These are phyloP conservation scores for Ctenosaura bakeri DNA, from an alignment of 2,797 vertebrate genomes.

Conservation along the genomic window DNA sequence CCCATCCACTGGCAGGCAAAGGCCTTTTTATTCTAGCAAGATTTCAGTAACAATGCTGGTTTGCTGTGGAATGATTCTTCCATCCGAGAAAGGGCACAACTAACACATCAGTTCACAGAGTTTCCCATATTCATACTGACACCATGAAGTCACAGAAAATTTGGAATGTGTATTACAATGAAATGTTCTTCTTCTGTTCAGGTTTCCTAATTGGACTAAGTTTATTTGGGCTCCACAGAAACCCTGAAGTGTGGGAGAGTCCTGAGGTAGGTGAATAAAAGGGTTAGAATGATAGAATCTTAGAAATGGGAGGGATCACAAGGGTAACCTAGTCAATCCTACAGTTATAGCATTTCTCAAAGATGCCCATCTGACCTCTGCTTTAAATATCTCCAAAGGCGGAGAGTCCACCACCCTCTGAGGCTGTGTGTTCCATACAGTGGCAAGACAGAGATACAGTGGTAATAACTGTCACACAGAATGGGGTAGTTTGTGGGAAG, in stretches of 20 bases:
- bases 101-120: not conserved
- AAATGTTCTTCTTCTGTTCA: not conserved
- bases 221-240: slow-evolving; percentile 63
- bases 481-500: not conserved
- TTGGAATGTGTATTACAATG: not conserved
- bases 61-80: not conserved
- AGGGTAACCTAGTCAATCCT: no score
- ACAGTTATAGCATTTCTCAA: no score
- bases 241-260: slow-evolving; percentile 54
- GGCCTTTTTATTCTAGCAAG: no score
- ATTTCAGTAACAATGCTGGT: no score
- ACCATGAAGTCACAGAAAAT: not conserved
- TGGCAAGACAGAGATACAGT: not conserved
- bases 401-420: no score
- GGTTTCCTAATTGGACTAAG: not conserved
- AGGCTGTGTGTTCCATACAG: no score
- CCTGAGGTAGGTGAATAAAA: slow-evolving; percentile 58
- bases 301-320: no score
- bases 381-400: no score
- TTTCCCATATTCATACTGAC: not conserved
- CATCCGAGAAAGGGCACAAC: not conserved
- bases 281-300: no score
- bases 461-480: not conserved
- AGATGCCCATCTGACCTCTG: no score
- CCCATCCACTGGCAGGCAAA: no score